phyloP scores from a whole-genome alignment of 2,113 vertebrate species.

The Boleophthalmus pectinirostris region DNA sequence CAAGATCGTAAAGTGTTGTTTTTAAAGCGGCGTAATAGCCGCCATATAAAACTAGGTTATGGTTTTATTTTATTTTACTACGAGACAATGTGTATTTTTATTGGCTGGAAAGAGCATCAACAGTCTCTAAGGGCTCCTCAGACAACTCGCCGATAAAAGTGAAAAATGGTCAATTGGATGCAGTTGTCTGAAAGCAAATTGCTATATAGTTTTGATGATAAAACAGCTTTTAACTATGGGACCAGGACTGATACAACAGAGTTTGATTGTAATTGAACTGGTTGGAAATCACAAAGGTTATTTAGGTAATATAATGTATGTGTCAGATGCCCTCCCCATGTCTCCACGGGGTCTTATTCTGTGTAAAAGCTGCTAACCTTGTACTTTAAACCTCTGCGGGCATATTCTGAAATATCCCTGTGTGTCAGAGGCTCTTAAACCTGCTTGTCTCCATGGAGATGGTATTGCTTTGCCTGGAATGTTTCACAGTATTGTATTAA shows the following conservation, averaged over 20 bases:
- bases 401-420: no score
- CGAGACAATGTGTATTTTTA: conserved; percentile 3
- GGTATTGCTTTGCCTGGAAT: no score
- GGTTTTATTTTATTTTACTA: conserved; percentile 3
- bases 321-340: no score
- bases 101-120: neutral
- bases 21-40: neutral
- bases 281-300: neutral
- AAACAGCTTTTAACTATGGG: neutral
- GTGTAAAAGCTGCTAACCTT: no score
- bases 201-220: neutral
- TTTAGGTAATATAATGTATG: neutral
- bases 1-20: neutral
- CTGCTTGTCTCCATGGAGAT: no score
- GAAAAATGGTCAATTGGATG: neutral
- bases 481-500: no score
- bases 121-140: neutral
- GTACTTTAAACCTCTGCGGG: no score
- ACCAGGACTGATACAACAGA: neutral
- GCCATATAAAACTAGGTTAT: neutral
- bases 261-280: neutral
- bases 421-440: no score
- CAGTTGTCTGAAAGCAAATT: neutral
- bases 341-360: neutral
- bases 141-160: neutral